Evolutionary conservation across 2,113 vertebrate genomes (phyloP), one percentile per base, ranked within the genome.

Genomic region (Chlorodrepanis virens): DNA sequence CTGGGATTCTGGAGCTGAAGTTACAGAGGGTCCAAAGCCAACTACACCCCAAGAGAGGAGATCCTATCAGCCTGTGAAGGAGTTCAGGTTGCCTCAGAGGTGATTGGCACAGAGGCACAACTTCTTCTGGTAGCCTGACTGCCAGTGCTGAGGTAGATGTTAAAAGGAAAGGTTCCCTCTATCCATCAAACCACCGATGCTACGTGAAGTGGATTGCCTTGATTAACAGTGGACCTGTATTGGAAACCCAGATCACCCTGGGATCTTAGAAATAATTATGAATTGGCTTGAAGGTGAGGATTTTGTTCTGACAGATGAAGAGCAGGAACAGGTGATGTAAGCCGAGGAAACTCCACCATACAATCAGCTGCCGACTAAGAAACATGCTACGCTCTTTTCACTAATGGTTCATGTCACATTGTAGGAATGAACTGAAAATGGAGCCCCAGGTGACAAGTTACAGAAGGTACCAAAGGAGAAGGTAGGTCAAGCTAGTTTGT

Each of bases 221-320:
- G 31, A 29, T 65, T 29, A 53, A 44, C 25, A 35, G 76, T 0
- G 0, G 0, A 0, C 19, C 47, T 28, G 19, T 64, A 35, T 21
- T 64, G 47, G 59, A 42, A 64, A 53, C 18, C 20, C 31, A 29
- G 6, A 53, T 64, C 14, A 23, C 19, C 7, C 31, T 4, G 11
- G 31, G 37, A 35, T 35, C 19, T 65, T 79, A 49, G 29, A 64
- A 64, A 35, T 44, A 44, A 53, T 21, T 53, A 29, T 6, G 4
- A 53, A 54, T 44, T 65, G 31, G 39, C 31, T 25, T 44, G 39
- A 79, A 65, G 31, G 24, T 44, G 31, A 53, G 12, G 9, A 35
- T 25, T 64, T 64, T 29, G 24, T 29, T 79, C 31, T 44, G 25
- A 28, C 25, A 54, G 39, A 54, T 53, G 49, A 64, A 44, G 49